These are phyloP conservation scores for Scaptomyza flava DNA, from an alignment of 2,888 invertebrate species.

Conservation along the genomic window DNA sequence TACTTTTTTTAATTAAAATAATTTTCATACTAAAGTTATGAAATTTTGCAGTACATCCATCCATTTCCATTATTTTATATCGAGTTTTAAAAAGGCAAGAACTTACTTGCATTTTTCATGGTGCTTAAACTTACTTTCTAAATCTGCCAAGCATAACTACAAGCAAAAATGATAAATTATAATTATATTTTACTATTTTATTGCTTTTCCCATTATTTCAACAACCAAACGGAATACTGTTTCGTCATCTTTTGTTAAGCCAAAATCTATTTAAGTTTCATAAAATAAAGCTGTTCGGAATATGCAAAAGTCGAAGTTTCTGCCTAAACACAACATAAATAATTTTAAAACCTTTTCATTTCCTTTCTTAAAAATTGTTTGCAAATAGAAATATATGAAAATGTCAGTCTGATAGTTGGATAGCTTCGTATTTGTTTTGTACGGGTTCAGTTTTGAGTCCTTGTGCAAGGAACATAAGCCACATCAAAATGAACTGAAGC, in stretches of 20 bases:
- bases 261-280: neutral
- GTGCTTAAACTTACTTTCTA: slow-evolving; percentile 8
- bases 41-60: no score
- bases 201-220: neutral
- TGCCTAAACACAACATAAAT: no score
- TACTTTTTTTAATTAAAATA: no score
- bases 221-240: neutral
- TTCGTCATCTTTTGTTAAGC: neutral
- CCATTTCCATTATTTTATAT: neutral
- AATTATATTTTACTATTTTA: neutral
- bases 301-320: no score
- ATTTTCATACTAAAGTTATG: no score
- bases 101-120: slow-evolving; percentile 7
- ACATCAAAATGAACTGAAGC: slow-evolving; percentile 69
- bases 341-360: no score
- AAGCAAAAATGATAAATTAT: neutral
- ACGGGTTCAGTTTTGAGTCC: slow-evolving; percentile 24
- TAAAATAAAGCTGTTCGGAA: neutral
- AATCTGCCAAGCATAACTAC: slow-evolving; percentile 25
- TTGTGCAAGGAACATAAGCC: slow-evolving; percentile 52
- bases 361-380: no score
- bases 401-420: slow-evolving; percentile 37
- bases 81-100: neutral
- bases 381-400: slow-evolving; percentile 37
- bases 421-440: slow-evolving; percentile 8